Evolutionary conservation across 2,113 vertebrate species (phyloP).

Genomic region (Polypterus bichir): DNA sequence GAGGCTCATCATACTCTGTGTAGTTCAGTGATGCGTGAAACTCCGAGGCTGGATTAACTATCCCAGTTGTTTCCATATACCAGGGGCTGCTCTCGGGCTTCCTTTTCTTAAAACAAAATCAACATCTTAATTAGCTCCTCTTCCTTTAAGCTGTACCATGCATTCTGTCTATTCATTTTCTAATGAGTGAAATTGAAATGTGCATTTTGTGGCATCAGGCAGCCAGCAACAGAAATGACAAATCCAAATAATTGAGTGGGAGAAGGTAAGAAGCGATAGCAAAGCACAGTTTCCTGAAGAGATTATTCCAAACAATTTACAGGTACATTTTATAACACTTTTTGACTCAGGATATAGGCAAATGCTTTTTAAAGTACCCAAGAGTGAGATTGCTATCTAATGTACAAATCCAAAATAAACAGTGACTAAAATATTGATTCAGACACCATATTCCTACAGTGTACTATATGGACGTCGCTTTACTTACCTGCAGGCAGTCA

Average conservation of each 20-base stretch:
- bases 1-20: constrained; percentile 14
- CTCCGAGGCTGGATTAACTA: constrained; percentile 22
- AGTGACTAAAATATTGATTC: too few relatives aligned
- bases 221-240: background rate
- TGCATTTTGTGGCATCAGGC: background rate
- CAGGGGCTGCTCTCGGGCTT: constrained; percentile 9
- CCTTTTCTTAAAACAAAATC: constrained; percentile 6
- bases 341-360: too few relatives aligned
- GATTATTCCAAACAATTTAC: too few relatives aligned
- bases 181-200: background rate
- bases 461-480: too few relatives aligned
- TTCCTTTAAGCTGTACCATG: background rate
- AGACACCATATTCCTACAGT: too few relatives aligned
- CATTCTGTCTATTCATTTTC: background rate
- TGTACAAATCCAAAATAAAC: too few relatives aligned
- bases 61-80: constrained; percentile 2
- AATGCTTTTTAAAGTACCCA: too few relatives aligned
- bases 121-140: background rate
- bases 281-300: too few relatives aligned
- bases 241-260: background rate
- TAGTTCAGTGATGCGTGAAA: constrained; percentile 23
- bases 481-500: too few relatives aligned
- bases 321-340: too few relatives aligned
- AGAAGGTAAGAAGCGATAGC: too few relatives aligned
- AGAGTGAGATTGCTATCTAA: too few relatives aligned